A percentile compares a stretch with the other conserved stretches of the same genome.
Conservation (phyloP, 2,113 vertebrate species). For the Tenrec ecaudatus region DNA sequence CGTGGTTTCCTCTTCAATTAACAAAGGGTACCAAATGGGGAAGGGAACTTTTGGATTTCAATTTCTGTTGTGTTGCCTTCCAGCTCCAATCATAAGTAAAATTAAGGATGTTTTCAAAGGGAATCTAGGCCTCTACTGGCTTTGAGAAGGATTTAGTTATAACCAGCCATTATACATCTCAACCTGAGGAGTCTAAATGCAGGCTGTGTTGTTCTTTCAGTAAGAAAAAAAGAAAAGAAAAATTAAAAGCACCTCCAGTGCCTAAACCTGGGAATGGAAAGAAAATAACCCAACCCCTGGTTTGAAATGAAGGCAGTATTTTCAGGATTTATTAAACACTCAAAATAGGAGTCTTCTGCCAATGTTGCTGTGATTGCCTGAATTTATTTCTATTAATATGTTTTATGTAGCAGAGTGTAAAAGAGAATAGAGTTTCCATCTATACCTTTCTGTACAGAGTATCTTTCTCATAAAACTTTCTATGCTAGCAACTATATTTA, state of each 20-base stretch:
- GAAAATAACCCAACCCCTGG: not conserved
- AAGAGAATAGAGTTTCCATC: too few species aligned
- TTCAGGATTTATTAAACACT: constrained; percentile 12
- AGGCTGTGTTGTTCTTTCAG: not conserved
- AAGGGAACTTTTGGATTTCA: not conserved
- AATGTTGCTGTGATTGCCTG: not conserved
- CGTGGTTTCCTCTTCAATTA: not conserved
- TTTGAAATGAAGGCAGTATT: not conserved
- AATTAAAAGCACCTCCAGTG: not conserved
- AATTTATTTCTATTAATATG: constrained; percentile 55
- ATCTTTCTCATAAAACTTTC: not conserved
- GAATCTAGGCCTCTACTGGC: not conserved
- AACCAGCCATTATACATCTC: not conserved
- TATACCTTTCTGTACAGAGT: too few species aligned
- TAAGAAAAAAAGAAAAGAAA: not conserved
- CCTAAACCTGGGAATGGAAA: not conserved
- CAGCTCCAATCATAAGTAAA: constrained; percentile 35
- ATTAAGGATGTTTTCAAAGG: not conserved
- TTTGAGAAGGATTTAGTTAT: not conserved
- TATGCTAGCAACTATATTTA: not conserved
- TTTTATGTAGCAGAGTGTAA: constrained; percentile 23
- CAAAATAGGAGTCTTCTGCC: not conserved
- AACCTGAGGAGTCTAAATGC: not conserved
- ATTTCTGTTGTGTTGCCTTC: not conserved
- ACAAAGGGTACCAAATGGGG: too few species aligned